These are phyloP conservation scores for Oriolus oriolus DNA, from an alignment of 2,113 vertebrate genomes.

Conservation along the genomic window DNA sequence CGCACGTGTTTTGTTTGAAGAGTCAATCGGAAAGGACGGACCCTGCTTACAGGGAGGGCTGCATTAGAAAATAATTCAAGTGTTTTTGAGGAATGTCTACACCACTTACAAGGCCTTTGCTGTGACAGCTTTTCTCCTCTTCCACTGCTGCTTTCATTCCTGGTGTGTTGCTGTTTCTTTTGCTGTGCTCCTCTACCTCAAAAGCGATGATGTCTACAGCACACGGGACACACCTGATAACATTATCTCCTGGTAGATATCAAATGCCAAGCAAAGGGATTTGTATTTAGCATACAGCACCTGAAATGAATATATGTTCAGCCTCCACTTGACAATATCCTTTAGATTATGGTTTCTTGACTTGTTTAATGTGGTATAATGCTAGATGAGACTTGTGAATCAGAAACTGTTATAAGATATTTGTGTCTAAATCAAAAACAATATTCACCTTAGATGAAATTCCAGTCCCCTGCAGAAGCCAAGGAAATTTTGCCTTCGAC, in stretches of 20 bases:
- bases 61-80: not conserved
- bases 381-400: not conserved
- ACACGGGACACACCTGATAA: not conserved
- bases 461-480: not conserved
- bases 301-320: not conserved
- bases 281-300: not conserved
- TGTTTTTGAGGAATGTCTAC: not conserved
- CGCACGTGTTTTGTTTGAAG: not conserved
- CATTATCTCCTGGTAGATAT: not conserved
- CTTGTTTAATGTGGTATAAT: not conserved
- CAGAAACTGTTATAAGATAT: not conserved
- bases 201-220: not conserved
- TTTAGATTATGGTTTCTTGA: not conserved
- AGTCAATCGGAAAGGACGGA: not conserved
- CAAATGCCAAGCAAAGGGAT: not conserved
- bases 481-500: not conserved
- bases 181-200: not conserved
- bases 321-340: not conserved
- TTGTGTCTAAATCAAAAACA: slow-evolving; percentile 28
- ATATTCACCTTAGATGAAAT: slow-evolving; percentile 39
- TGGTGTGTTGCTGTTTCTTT: not conserved
- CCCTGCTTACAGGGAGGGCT: not conserved
- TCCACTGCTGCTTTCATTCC: not conserved
- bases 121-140: not conserved
- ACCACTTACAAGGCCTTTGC: not conserved